phyloP scores from a whole-genome alignment of 2,888 invertebrate species.

The Dryomyza anilis region DNA sequence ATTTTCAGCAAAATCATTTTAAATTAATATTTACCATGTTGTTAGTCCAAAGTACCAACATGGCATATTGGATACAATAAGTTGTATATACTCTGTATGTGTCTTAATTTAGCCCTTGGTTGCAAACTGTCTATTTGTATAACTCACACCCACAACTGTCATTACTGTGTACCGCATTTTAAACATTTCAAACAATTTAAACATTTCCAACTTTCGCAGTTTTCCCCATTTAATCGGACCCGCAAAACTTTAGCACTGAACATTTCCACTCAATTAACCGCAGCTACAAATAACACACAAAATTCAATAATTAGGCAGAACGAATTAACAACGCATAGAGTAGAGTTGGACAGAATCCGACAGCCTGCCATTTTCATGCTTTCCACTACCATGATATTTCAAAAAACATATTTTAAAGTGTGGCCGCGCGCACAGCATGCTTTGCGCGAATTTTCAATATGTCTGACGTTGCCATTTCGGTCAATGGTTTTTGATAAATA shows the following conservation, averaged over 20 bases:
- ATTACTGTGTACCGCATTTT: no score
- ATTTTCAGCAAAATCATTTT: no score
- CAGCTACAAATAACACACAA: conserved; percentile 35
- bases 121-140: no score
- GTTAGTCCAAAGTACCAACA: no score
- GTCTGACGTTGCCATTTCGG: conserved; percentile 18
- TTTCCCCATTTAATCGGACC: no score
- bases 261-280: conserved; percentile 28
- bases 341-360: neutral
- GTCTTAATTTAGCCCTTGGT: no score
- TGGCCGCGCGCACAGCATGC: neutral
- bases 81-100: no score
- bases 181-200: no score
- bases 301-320: conserved; percentile 42
- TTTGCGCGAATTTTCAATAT: neutral
- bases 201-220: conserved; percentile 3
- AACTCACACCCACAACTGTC: no score
- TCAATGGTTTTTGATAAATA: neutral
- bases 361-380: neutral
- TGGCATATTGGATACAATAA: no score
- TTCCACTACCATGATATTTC: neutral
- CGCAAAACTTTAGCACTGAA: conserved; percentile 3
- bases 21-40: no score
- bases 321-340: conserved; percentile 7
- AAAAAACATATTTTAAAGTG: conserved; percentile 6